phyloP scores from a whole-genome alignment of 2,797 vertebrate species.

The Pseudochirops corinnae region DNA sequence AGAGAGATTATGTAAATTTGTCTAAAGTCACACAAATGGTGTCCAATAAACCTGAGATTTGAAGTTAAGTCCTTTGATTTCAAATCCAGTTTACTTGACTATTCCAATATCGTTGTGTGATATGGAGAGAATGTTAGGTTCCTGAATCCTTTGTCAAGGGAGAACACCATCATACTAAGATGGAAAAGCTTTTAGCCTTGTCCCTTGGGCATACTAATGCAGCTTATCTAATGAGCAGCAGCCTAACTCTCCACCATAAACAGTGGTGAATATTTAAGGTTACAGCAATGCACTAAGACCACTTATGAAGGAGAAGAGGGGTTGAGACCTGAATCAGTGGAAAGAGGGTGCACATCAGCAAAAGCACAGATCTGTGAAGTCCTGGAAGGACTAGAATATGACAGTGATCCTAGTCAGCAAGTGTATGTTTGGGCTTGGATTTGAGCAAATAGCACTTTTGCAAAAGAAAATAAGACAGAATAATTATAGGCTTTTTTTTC shows the following conservation, averaged over 20 bases:
- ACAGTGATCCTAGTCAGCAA: slow-evolving; percentile 32
- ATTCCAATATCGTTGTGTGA: not conserved
- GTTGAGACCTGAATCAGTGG: not conserved
- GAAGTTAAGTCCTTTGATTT: not conserved
- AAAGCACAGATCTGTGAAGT: not conserved
- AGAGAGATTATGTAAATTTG: not conserved
- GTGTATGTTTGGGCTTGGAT: slow-evolving; percentile 31
- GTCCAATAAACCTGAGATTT: not conserved
- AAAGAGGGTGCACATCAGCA: not conserved
- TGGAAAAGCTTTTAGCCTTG: not conserved
- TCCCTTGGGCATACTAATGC: not conserved
- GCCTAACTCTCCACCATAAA: not conserved
- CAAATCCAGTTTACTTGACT: not conserved
- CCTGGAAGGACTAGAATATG: not conserved
- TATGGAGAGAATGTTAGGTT: not conserved
- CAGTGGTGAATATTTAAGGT: not conserved
- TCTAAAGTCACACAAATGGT: not conserved
- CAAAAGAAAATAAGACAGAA: slow-evolving; percentile 55
- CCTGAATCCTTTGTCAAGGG: not conserved
- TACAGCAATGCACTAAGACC: not conserved
- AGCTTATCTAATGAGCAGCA: not conserved
- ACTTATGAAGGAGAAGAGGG: not conserved
- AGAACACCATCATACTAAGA: not conserved
- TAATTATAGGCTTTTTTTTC: rapidly evolving
- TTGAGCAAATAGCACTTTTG: slow-evolving; percentile 43